Evolutionary conservation across 2,797 vertebrate species (phyloP).

Genomic region (Ctenosaura bakeri): DNA sequence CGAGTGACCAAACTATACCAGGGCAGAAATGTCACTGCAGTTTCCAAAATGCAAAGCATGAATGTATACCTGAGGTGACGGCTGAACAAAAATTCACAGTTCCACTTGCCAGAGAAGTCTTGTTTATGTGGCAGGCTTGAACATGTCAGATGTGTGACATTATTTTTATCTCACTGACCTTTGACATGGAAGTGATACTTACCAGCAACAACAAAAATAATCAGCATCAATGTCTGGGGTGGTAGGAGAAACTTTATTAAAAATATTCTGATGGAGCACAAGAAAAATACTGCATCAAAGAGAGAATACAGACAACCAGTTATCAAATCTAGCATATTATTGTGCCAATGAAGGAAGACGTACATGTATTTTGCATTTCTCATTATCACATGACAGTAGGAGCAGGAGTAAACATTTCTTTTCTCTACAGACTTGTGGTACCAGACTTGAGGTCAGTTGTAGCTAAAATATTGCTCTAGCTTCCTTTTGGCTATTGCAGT

Average conservation of each 20-base stretch:
- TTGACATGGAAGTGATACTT: constrained; percentile 1
- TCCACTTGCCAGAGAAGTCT: neutral
- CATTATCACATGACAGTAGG: neutral
- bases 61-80: neutral
- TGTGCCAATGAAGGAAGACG: neutral
- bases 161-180: constrained; percentile 10
- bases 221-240: constrained; percentile 11
- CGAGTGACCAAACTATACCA: neutral
- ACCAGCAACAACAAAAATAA: neutral
- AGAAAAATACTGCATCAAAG: neutral
- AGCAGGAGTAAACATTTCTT: neutral
- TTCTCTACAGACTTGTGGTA: neutral
- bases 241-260: no score
- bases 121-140: neutral
- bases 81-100: neutral
- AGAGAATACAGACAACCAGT: neutral
- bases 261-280: neutral
- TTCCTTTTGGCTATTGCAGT: neutral
- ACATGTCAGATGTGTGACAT: neutral
- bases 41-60: neutral
- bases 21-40: constrained; percentile 13
- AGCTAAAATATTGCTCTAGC: neutral
- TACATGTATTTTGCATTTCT: neutral
- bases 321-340: neutral
- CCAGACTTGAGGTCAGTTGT: neutral